Evolutionary conservation across 2,888 invertebrate species (phyloP).

Genomic region (Osedax frankpressi): DNA sequence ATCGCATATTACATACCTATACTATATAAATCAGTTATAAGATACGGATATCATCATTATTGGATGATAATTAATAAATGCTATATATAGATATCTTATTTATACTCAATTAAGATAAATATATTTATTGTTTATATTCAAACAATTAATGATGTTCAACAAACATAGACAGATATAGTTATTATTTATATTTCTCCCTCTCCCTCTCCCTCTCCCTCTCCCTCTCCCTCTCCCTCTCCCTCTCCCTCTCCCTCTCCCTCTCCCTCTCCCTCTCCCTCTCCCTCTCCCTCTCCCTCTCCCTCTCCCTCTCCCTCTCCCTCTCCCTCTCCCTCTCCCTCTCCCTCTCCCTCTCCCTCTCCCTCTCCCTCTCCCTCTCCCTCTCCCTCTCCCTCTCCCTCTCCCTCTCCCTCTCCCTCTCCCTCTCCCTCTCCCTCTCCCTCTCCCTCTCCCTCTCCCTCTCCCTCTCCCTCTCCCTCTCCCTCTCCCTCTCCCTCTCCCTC

Average conservation of each 20-base stretch:
- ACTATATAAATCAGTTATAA: too few relatives aligned
- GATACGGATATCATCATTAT: too few relatives aligned
- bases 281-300: neutral
- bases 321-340: neutral
- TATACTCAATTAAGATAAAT: too few relatives aligned
- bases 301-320: neutral
- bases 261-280: neutral
- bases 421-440: conserved; percentile 7
- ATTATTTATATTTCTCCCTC: too few relatives aligned
- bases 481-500: neutral
- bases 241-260: neutral
- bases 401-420: conserved; percentile 8
- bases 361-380: neutral
- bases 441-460: conserved; percentile 3
- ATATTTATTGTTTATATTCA: too few relatives aligned
- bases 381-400: conserved; percentile 10
- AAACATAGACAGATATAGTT: too few relatives aligned
- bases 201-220: neutral
- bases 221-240: neutral
- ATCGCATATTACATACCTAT: too few relatives aligned
- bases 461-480: conserved; percentile 2
- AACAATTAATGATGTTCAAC: too few relatives aligned
- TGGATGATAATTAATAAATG: too few relatives aligned
- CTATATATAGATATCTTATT: too few relatives aligned
- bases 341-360: neutral